A percentile compares a stretch with the other conserved stretches of the same genome.
These are phyloP conservation scores for Podarcis cretensis DNA, from an alignment of 2,113 vertebrate genomes.

Conservation along the genomic window DNA sequence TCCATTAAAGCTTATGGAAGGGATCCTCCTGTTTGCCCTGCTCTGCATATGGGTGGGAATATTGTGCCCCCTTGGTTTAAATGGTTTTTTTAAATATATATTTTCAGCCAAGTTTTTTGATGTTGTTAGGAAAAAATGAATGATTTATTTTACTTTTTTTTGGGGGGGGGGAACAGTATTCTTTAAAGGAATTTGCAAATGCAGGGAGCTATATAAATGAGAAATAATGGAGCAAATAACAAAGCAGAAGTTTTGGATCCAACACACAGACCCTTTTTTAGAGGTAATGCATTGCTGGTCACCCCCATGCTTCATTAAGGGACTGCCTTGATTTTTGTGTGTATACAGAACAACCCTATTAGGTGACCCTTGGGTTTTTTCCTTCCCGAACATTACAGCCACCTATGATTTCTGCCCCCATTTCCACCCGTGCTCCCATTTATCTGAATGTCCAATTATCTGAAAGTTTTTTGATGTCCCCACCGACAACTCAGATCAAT, in stretches of 20 bases:
- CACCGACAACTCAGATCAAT: slow-evolving; percentile 25
- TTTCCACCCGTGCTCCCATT: neutral
- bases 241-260: neutral
- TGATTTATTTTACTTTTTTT: neutral
- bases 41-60: neutral
- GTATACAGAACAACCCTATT: neutral
- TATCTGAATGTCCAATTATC: slow-evolving; percentile 22
- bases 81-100: neutral
- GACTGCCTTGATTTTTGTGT: neutral
- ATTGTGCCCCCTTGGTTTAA: neutral
- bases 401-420: neutral
- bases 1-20: neutral
- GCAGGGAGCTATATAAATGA: neutral
- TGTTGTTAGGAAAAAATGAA: neutral
- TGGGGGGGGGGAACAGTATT: fast-evolving
- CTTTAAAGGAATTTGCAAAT: neutral
- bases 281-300: neutral
- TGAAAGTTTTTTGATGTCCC: slow-evolving; percentile 18
- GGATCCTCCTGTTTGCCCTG: neutral
- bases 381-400: neutral
- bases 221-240: neutral
- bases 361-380: neutral
- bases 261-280: neutral
- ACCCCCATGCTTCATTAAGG: neutral
- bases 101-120: neutral